Conservation (phyloP, 2,888 invertebrate species). For the Tenodera sinensis region DNA sequence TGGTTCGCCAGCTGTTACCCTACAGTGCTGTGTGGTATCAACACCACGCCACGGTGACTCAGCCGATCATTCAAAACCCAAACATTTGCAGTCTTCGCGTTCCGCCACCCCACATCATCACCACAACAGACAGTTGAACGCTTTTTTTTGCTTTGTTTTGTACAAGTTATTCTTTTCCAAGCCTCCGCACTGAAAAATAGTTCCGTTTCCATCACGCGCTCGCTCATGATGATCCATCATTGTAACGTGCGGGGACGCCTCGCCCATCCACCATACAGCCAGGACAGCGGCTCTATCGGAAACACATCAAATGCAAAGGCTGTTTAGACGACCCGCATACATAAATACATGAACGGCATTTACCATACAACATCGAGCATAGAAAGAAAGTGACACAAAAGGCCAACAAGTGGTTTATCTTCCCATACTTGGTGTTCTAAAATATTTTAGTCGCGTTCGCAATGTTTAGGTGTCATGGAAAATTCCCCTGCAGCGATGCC, state of each 20-base stretch:
- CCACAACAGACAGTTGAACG: background rate
- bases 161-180: background rate
- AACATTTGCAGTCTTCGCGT: background rate
- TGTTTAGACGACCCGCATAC: conserved; percentile 11
- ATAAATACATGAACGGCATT: conserved; percentile 24
- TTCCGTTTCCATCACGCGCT: background rate
- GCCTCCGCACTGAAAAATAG: background rate
- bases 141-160: background rate
- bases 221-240: background rate
- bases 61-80: conserved; percentile 13
- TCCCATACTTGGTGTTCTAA: background rate
- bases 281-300: conserved; percentile 16
- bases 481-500: no score
- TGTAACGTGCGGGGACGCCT: background rate
- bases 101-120: background rate
- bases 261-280: no score
- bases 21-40: background rate
- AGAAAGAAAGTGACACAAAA: background rate
- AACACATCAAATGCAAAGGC: conserved; percentile 18
- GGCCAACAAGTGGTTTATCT: background rate
- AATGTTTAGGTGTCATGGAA: background rate
- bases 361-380: background rate
- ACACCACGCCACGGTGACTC: background rate
- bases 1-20: background rate
- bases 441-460: background rate